A percentile compares a stretch with the other conserved stretches of the same genome.
Evolutionary conservation across 1,140 invertebrate genomes (phyloP).

Genomic region (Bradysia coprophila): DNA sequence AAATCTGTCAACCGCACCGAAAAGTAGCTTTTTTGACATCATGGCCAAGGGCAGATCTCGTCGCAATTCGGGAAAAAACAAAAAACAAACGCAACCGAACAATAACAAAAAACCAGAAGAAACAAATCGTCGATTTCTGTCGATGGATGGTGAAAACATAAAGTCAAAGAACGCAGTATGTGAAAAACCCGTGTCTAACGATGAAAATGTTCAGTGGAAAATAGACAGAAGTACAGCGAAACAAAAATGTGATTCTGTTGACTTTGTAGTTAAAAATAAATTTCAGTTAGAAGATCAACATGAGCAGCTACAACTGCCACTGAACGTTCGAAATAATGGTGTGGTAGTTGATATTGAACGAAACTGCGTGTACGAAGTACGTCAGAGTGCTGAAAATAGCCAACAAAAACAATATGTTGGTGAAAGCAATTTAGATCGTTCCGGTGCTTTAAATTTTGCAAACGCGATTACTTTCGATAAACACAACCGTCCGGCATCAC

Average conservation of each 20-base stretch:
- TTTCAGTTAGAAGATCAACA: too few species aligned
- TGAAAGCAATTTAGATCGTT: neutral
- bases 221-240: neutral
- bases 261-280: too few species aligned
- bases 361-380: neutral
- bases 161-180: neutral
- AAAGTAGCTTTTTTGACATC: neutral
- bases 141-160: too few species aligned
- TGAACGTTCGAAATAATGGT: too few species aligned
- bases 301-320: too few species aligned
- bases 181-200: neutral
- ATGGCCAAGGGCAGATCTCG: slow-evolving; percentile 1
- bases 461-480: neutral
- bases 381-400: neutral
- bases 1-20: neutral
- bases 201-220: neutral
- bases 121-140: too few species aligned
- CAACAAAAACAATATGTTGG: neutral
- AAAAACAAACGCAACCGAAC: neutral
- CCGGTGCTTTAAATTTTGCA: neutral
- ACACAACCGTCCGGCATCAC: neutral
- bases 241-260: neutral
- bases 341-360: too few species aligned
- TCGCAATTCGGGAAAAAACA: neutral
- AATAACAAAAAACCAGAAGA: neutral